phyloP scores from a whole-genome alignment of 1,140 invertebrate genomes.

The Pentalonia nigronervosa region DNA sequence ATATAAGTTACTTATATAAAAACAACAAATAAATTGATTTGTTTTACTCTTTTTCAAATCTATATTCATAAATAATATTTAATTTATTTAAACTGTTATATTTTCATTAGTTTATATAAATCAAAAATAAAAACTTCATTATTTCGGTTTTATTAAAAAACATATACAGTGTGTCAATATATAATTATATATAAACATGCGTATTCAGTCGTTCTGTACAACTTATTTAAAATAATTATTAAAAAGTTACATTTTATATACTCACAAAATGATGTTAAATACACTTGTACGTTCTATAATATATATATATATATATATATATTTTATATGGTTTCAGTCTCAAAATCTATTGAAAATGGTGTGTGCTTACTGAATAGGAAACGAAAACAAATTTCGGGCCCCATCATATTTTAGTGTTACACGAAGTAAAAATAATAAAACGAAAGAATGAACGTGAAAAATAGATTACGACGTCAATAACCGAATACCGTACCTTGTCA shows the following conservation, averaged over 20 bases:
- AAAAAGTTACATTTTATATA: background rate
- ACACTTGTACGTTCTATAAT: background rate
- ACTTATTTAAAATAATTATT: background rate
- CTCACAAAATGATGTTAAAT: background rate
- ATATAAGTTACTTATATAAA: too few relatives aligned
- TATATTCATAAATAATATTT: background rate
- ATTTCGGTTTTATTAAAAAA: background rate
- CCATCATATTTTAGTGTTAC: background rate
- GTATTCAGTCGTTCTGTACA: background rate
- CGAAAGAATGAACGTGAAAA: background rate
- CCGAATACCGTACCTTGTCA: constrained; percentile 25
- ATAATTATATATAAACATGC: background rate
- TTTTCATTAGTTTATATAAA: background rate
- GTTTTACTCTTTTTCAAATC: background rate
- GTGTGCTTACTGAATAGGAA: background rate
- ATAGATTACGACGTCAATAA: constrained; percentile 40
- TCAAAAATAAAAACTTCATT: background rate
- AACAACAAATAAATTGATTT: background rate
- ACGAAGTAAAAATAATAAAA: constrained; percentile 11
- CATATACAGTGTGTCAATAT: background rate
- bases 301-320: background rate
- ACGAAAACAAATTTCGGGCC: background rate
- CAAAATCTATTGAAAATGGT: background rate
- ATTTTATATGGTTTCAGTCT: background rate
- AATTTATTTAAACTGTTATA: background rate